Evolutionary conservation across 2,113 vertebrate species (phyloP).

Genomic region (Lasiurus cinereus): DNA sequence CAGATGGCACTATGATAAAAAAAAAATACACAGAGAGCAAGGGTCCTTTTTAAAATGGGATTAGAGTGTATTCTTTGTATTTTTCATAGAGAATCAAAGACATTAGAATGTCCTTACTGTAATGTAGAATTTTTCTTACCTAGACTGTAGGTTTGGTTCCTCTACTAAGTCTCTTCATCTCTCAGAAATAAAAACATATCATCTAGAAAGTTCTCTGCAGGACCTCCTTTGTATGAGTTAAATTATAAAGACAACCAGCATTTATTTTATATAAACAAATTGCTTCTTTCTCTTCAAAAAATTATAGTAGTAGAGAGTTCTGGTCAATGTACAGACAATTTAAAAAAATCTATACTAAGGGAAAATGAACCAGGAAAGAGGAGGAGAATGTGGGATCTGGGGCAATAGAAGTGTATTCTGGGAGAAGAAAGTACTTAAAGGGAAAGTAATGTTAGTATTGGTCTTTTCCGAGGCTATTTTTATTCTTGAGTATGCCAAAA

Average conservation of each 20-base stretch:
- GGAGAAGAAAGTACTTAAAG: background rate
- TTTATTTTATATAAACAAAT: background rate
- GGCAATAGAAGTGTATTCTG: background rate
- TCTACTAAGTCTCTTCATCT: background rate
- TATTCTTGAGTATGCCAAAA: background rate
- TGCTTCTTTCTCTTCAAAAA: background rate
- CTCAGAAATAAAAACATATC: background rate
- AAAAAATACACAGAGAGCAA: constrained; percentile 23
- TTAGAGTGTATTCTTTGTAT: background rate
- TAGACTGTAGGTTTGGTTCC: background rate
- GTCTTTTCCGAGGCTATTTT: background rate
- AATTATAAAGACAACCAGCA: background rate
- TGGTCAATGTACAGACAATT: background rate
- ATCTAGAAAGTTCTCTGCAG: background rate
- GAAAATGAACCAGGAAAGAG: background rate
- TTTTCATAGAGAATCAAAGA: constrained; percentile 5
- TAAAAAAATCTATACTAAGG: background rate
- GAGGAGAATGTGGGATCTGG: background rate
- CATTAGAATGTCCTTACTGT: constrained; percentile 13
- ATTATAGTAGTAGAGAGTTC: background rate
- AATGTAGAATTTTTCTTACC: constrained; percentile 22
- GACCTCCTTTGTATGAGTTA: background rate
- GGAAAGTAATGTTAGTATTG: background rate
- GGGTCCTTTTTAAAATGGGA: background rate
- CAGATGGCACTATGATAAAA: background rate